Base-by-base conservation (phyloP, 2,113 vertebrate species). In the Cyrtonyx montezumae region DNA sequence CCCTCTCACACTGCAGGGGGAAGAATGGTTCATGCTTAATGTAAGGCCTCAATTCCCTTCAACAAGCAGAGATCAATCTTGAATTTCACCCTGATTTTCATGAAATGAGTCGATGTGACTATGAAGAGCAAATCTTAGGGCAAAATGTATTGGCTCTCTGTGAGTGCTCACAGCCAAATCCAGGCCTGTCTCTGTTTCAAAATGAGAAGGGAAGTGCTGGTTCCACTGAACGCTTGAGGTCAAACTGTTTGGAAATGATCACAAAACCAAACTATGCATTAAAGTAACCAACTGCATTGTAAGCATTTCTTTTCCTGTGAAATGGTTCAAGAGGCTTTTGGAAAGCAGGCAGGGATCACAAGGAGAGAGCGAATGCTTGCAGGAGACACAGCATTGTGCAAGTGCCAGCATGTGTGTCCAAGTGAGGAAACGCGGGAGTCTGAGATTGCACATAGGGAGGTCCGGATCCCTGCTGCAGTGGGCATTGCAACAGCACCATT, bases 401-500 rank as follows among this genome's bases (percentile, higher is more conserved):
- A 91, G 93, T 74, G 79, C 6, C 82, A 63, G 87, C 89, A 89
- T 8, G 87, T 75, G 55, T 0, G 0, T 11, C 32, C 4, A 6
- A 11, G 84, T 71, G 92, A 90, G 66, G 91, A 77, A 92, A 84
- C 0, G 14, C 3, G 0, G 74, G 59, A 46, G 40, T 5, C 9
- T 4, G 65, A 21, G 91, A 5, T 48, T 87, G 82, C 32, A 0
- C 16, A 12, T 2, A 5, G 55, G 59, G 49, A 73, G 80, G 36
- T 51, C 85, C 34, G 67, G 7, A 14, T 68, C 75, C 66, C 87
- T 28, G 84, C 83, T 49, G 81, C 87, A 7, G 23, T 1, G 75
- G 69, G 69, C 92, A 63, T 95, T 94, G 89, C 91, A 34, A 91
- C 91, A 94, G 81, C 4, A 51, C 30, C 46, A 15, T 43, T 94